A percentile compares a stretch with the other conserved stretches of the same genome.
Conservation (phyloP, 2,797 vertebrate species). For the Brachyalestes nurse region DNA sequence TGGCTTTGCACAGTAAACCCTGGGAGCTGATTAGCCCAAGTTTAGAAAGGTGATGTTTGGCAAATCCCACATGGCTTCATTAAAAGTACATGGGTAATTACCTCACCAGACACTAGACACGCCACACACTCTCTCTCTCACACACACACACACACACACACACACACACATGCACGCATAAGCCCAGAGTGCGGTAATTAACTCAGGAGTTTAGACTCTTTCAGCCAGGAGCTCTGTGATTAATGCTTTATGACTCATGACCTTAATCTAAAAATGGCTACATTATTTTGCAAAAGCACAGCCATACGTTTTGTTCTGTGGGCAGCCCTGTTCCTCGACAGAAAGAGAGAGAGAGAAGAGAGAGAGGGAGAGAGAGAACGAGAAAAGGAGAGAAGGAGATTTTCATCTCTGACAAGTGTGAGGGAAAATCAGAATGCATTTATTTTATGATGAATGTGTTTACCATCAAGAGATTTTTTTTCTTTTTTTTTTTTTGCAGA, state of each 20-base stretch:
- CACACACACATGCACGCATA: conserved; percentile 18
- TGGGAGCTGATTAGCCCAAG: conserved; percentile 51
- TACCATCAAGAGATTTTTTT: conserved; percentile 13
- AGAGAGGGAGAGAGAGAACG: not conserved
- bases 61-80: conserved; percentile 56
- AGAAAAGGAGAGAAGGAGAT: not conserved
- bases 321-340: conserved; percentile 3
- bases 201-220: conserved; percentile 44
- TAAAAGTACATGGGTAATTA: conserved; percentile 61
- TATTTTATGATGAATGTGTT: conserved; percentile 54
- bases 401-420: conserved; percentile 26
- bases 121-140: conserved; percentile 18
- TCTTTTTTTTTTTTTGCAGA: not conserved
- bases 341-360: not conserved
- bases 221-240: conserved; percentile 46
- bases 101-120: conserved; percentile 50
- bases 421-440: conserved; percentile 38
- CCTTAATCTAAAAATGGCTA: conserved; percentile 49
- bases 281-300: conserved; percentile 48
- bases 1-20: conserved; percentile 40
- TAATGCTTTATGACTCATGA: conserved; percentile 56
- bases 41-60: conserved; percentile 55
- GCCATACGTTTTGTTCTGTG: conserved; percentile 3
- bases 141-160: conserved; percentile 8
- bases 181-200: conserved; percentile 49